phyloP scores from a whole-genome alignment of 2,113 vertebrate species.

The Paracanthobrama guichenoti region DNA sequence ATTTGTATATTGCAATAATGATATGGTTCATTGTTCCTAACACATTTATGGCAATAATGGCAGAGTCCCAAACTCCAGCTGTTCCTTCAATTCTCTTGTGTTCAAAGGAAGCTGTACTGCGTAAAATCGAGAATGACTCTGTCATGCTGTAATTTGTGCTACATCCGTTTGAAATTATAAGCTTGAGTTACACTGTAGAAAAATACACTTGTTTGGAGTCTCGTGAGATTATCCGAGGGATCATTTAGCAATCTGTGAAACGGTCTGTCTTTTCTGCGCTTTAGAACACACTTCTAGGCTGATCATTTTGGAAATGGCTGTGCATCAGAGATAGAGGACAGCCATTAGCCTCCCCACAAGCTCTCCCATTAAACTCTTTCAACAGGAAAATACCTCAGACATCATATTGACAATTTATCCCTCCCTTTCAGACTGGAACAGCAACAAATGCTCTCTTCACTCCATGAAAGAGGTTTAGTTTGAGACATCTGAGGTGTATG shows the following conservation, averaged over 20 bases:
- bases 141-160: neutral
- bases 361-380: slow-evolving; percentile 35
- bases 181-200: slow-evolving; percentile 1
- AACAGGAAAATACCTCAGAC: slow-evolving; percentile 42
- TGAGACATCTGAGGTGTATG: neutral
- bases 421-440: slow-evolving; percentile 35
- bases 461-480: slow-evolving; percentile 34
- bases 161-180: slow-evolving; percentile 1
- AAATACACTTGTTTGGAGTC: slow-evolving; percentile 15
- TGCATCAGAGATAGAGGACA: neutral
- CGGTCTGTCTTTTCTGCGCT: neutral
- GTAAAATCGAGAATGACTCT: neutral
- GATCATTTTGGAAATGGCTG: slow-evolving; percentile 20
- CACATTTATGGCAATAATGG: slow-evolving; percentile 15
- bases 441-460: slow-evolving; percentile 36
- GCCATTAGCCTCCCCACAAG: slow-evolving; percentile 11
- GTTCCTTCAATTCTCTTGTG: neutral
- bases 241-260: neutral
- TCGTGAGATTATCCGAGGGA: neutral
- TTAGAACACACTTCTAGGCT: neutral
- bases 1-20: neutral
- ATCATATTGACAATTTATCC: slow-evolving; percentile 47
- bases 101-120: neutral
- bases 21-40: neutral
- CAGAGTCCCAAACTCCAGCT: neutral